Conservation (phyloP, 2,113 vertebrate species). For the Excalfactoria chinensis region DNA sequence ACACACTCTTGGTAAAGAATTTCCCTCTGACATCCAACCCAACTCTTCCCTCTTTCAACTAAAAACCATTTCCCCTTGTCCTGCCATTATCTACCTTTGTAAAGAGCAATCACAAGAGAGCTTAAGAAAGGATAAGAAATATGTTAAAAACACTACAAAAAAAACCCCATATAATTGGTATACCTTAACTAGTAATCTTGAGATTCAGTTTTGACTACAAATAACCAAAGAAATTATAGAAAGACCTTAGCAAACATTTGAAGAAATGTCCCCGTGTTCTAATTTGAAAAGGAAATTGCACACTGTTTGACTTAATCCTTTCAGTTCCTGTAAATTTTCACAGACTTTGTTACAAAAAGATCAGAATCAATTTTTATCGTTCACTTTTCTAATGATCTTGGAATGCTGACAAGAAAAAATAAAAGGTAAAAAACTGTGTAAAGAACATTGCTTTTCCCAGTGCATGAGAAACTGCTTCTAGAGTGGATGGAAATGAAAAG, state of each 20-base stretch:
- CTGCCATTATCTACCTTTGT: too few species aligned
- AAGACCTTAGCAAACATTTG: neutral
- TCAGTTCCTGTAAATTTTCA: neutral
- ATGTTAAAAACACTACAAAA: neutral
- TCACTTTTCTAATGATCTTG: neutral
- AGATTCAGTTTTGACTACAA: neutral
- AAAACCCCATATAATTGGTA: rapidly evolving
- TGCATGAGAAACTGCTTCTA: neutral
- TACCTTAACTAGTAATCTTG: neutral
- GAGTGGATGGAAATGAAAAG: neutral
- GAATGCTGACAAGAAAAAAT: neutral
- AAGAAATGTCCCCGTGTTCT: neutral
- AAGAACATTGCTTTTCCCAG: neutral
- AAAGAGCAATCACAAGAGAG: neutral
- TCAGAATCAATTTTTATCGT: neutral
- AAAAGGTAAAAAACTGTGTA: neutral
- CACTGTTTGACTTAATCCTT: neutral
- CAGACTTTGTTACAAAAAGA: neutral
- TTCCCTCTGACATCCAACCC: too few species aligned
- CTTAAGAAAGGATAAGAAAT: neutral
- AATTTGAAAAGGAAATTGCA: neutral
- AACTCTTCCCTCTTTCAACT: too few species aligned
- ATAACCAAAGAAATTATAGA: neutral
- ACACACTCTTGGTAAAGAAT: too few species aligned
- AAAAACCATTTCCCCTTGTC: too few species aligned